These are phyloP conservation scores for Morinoia aosen DNA, from an alignment of 2,888 invertebrate genomes.

Conservation along the genomic window DNA sequence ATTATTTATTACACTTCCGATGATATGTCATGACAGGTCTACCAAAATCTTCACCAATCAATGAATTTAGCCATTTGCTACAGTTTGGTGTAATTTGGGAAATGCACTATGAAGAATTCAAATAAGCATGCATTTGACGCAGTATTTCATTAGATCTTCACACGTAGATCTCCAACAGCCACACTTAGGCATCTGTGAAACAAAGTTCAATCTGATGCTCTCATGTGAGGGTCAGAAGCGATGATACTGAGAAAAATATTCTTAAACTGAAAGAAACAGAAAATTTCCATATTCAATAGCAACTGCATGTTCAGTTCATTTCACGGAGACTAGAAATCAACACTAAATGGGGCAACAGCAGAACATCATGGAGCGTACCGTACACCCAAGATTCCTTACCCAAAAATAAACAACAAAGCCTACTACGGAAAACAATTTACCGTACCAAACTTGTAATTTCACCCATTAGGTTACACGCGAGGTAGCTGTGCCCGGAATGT, in stretches of 20 bases:
- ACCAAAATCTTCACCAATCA: background rate
- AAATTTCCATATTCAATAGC: background rate
- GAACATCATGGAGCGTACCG: background rate
- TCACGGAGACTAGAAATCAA: background rate
- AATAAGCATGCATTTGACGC: background rate
- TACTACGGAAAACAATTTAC: background rate
- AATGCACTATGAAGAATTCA: background rate
- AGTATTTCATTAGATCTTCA: too few species aligned
- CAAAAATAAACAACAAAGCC: background rate
- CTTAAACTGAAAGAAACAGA: background rate
- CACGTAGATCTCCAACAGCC: background rate
- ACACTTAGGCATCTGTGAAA: background rate
- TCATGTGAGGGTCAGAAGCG: background rate
- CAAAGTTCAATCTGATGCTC: background rate
- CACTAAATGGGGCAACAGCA: background rate
- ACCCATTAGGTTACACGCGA: background rate
- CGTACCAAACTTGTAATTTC: background rate
- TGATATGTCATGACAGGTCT: background rate
- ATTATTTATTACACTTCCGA: background rate
- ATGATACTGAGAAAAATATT: background rate
- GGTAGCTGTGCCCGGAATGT: background rate
- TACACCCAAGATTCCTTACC: background rate
- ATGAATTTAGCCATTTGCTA: background rate
- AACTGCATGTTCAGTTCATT: background rate
- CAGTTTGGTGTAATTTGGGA: background rate